Evolutionary conservation across 2,888 invertebrate species (phyloP), one percentile per base, ranked within the genome.

Genomic region (Zeuzera pyrina): DNA sequence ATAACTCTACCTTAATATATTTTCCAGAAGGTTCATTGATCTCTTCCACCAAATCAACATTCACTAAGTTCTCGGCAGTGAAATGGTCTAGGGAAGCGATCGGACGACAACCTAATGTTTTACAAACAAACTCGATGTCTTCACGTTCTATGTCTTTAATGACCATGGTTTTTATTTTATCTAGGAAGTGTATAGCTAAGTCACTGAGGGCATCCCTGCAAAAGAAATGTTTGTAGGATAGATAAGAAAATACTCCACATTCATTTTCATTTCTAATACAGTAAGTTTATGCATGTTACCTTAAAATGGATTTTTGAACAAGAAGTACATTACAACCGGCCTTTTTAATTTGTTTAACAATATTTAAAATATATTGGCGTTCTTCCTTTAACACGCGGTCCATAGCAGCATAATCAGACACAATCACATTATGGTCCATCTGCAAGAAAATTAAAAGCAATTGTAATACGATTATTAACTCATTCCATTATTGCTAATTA

Each of bases 401-500:
- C 99, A 99, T 99, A 30, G 98, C 98, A n/a, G 98, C 91, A 71
- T 99, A 99, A 71, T 99, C 99, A 0, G 97, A 95, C 12, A 99
- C 96, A 51, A 99, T 88, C 2, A 95, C 92, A 64, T 92, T 96
- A 78, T 96, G 95, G 58, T 97, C 96, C 95, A 97, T 97, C 91
- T 93, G 52, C 11, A 64, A 62, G 35, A 33, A 33, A 3, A 32
- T n/a, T n/a, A n/a, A n/a, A n/a, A n/a, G n/a, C n/a, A n/a, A n/a
- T n/a, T n/a, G n/a, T n/a, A n/a, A n/a, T n/a, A n/a, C n/a, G n/a
- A n/a, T n/a, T n/a, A n/a, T n/a, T n/a, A n/a, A n/a, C n/a, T n/a
- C n/a, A n/a, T n/a, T n/a, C n/a, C n/a, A n/a, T n/a, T n/a, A n/a
- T n/a, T n/a, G n/a, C n/a, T n/a, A n/a, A n/a, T n/a, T n/a, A n/a